Evolutionary conservation across 2,797 vertebrate genomes (phyloP).

Genomic region (Lophius americanus): DNA sequence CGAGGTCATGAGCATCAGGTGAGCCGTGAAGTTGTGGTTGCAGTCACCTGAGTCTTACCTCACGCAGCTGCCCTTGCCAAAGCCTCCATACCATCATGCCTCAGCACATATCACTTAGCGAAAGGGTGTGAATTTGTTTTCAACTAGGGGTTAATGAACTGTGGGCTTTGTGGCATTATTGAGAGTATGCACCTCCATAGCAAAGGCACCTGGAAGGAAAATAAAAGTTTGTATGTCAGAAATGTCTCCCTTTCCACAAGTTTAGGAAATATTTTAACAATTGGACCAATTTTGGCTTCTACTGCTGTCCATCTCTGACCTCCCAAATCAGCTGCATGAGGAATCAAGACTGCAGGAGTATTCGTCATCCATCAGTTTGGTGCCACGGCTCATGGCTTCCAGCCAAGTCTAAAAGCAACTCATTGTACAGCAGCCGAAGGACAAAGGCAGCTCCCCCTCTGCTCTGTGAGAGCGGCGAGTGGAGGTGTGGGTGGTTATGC

Average conservation of each 20-base stretch:
- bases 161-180: constrained; percentile 69
- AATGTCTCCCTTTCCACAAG: constrained; percentile 39
- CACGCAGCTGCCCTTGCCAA: constrained; percentile 18
- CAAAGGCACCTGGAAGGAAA: constrained; percentile 56
- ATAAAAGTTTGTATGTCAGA: constrained; percentile 48
- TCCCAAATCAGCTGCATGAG: constrained; percentile 54
- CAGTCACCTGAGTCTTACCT: constrained; percentile 52
- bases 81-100: constrained; percentile 30
- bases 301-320: constrained; percentile 57
- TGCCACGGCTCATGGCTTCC: constrained; percentile 62
- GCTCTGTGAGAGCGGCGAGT: constrained; percentile 52
- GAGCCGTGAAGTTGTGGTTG: constrained; percentile 53
- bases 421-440: constrained; percentile 77
- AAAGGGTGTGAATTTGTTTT: constrained; percentile 80
- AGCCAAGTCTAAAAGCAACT: constrained; percentile 67
- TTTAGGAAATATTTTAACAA: constrained; percentile 49
- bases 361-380: constrained; percentile 66
- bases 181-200: constrained; percentile 57
- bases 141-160: constrained; percentile 80
- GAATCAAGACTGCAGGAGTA: constrained; percentile 63
- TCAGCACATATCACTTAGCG: constrained; percentile 62
- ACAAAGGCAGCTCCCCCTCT: constrained; percentile 73
- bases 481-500: constrained; percentile 80
- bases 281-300: constrained; percentile 23
- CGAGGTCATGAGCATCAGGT: constrained; percentile 56